Percentiles rank a stretch among this genome's conserved stretches.
Evolutionary conservation across 2,113 vertebrate genomes (phyloP).

Genomic region (Piaya cayana): DNA sequence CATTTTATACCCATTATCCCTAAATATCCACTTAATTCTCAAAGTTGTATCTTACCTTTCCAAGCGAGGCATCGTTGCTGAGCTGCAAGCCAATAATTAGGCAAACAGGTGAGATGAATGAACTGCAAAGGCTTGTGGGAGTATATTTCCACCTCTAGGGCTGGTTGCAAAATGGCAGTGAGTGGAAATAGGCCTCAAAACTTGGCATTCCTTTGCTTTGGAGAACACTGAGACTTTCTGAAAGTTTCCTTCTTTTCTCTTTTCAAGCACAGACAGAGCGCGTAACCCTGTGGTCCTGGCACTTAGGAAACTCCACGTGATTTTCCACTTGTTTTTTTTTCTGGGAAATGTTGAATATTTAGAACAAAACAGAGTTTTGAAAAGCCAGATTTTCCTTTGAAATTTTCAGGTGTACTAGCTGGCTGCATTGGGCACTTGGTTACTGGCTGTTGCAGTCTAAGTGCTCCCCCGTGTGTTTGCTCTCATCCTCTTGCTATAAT

Average conservation of each 20-base stretch:
- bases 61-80: background rate
- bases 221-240: background rate
- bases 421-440: background rate
- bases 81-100: background rate
- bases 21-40: background rate
- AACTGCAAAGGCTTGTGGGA: background rate
- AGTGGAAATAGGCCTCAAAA: background rate
- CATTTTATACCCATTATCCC: too few species aligned
- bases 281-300: background rate
- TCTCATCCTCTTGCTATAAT: background rate
- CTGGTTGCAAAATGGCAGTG: background rate
- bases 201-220: background rate
- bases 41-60: background rate
- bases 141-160: background rate
- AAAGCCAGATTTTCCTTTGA: background rate
- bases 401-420: background rate
- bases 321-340: background rate
- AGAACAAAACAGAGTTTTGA: background rate
- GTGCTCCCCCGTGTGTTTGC: constrained; percentile 59
- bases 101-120: background rate
- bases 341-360: background rate
- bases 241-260: background rate
- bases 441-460: background rate
- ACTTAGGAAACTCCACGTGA: background rate
- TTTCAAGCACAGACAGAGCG: background rate